phyloP scores from a whole-genome alignment of 1,140 invertebrate genomes.

The Leucophenga varia region DNA sequence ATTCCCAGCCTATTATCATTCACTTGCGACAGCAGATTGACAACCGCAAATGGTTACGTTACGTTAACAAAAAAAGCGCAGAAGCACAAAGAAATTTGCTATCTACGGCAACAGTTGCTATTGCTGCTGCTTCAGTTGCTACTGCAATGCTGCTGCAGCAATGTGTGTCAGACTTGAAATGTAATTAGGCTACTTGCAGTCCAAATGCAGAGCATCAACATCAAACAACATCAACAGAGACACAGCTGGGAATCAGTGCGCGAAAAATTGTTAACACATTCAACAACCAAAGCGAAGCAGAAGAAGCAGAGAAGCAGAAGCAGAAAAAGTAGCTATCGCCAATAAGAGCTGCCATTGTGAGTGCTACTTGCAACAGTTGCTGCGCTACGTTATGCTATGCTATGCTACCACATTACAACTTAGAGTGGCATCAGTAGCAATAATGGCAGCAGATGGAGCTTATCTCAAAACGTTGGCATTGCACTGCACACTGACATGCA shows the following conservation, averaged over 20 bases:
- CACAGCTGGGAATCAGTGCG: slow-evolving; percentile 22
- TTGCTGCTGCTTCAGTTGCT: too few species aligned
- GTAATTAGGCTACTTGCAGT: slow-evolving; percentile 47
- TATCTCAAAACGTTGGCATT: slow-evolving; percentile 11
- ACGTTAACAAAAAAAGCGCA: too few species aligned
- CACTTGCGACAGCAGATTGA: too few species aligned
- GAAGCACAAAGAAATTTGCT: too few species aligned
- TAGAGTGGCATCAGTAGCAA: too few species aligned
- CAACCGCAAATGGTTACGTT: too few species aligned
- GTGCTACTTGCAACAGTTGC: slow-evolving; percentile 11
- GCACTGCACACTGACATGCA: slow-evolving; percentile 29
- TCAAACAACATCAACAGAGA: not conserved
- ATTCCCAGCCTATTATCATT: too few species aligned
- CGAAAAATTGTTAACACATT: slow-evolving; percentile 53
- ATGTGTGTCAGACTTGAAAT: slow-evolving; percentile 39
- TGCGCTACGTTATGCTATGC: not conserved
- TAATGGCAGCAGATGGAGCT: not conserved
- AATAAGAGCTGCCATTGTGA: slow-evolving; percentile 12
- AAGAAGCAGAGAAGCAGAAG: too few species aligned
- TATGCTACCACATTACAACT: not conserved
- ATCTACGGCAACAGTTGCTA: too few species aligned
- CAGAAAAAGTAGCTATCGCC: slow-evolving; percentile 27
- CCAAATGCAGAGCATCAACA: not conserved
- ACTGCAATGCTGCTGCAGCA: too few species aligned
- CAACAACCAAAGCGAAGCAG: too few species aligned